Evolutionary conservation across 2,113 vertebrate genomes (phyloP).

Genomic region (Microcebus tavaratra): DNA sequence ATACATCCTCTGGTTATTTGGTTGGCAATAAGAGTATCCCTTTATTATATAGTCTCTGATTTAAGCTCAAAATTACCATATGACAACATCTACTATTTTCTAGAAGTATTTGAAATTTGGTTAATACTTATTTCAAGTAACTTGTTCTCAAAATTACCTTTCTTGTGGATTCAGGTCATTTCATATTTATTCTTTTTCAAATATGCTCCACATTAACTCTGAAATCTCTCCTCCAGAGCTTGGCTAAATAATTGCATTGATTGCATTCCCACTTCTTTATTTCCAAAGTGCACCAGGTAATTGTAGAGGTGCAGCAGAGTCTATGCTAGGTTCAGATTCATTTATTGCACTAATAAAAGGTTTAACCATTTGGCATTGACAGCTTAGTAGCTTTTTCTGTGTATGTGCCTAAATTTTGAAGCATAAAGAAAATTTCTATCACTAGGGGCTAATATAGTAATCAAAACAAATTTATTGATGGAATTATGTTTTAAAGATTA

Average conservation of each 20-base stretch:
- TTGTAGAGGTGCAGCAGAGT: constrained; percentile 45
- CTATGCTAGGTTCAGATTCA: constrained; percentile 43
- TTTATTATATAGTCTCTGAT: background rate
- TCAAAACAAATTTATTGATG: background rate
- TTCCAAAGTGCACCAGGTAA: constrained; percentile 59
- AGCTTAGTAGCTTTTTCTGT: background rate
- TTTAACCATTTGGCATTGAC: constrained; percentile 58
- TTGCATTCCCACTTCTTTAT: constrained; percentile 50
- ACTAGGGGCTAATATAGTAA: background rate
- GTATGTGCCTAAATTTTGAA: background rate
- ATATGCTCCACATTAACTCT: constrained; percentile 29
- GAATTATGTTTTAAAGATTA: background rate
- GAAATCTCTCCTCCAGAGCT: constrained; percentile 51
- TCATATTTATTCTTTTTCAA: constrained; percentile 48
- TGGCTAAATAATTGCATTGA: constrained; percentile 62
- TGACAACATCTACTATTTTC: constrained; percentile 35
- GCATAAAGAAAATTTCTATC: constrained; percentile 14
- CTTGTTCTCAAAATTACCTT: constrained; percentile 38
- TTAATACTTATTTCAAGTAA: constrained; percentile 53
- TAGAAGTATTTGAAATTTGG: constrained; percentile 35
- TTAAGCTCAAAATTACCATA: background rate
- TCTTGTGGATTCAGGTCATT: constrained; percentile 30
- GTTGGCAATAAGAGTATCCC: background rate
- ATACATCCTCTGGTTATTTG: background rate
- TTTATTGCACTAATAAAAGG: constrained; percentile 61